These are phyloP conservation scores for Odontesthes bonariensis DNA, from an alignment of 2,113 vertebrate genomes.

Conservation along the genomic window DNA sequence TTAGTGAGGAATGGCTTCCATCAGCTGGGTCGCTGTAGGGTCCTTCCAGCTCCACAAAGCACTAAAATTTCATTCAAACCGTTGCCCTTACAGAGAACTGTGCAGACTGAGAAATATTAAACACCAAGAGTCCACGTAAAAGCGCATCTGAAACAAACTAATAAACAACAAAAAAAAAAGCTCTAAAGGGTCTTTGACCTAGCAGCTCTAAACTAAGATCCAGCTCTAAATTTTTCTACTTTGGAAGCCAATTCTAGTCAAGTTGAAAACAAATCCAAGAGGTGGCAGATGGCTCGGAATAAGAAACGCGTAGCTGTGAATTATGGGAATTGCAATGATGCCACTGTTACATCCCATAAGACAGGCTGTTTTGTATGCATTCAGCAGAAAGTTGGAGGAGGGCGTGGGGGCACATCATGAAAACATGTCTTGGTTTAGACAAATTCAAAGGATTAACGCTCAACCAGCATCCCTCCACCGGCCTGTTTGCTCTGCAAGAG, in stretches of 20 bases:
- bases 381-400: not conserved
- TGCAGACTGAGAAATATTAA: too few relatives aligned
- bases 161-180: too few relatives aligned
- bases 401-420: too few relatives aligned
- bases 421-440: not conserved
- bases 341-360: conserved; percentile 22
- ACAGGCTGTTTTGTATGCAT: not conserved
- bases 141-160: too few relatives aligned
- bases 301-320: conserved; percentile 26
- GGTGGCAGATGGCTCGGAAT: conserved; percentile 44
- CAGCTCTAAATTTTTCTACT: not conserved
- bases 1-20: too few relatives aligned
- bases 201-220: not conserved
- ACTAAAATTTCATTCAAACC: too few relatives aligned
- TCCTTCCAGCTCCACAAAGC: too few relatives aligned
- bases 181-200: not conserved
- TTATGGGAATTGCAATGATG: conserved; percentile 44
- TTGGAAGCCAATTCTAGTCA: conserved; percentile 1
- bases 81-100: too few relatives aligned
- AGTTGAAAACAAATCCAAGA: conserved; percentile 30
- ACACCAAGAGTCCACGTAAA: too few relatives aligned
- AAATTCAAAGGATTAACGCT: not conserved
- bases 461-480: not conserved
- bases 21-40: too few relatives aligned
- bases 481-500: not conserved